Conservation (phyloP, 2,113 vertebrate genomes). For the Oncorhynchus gorbuscha region DNA sequence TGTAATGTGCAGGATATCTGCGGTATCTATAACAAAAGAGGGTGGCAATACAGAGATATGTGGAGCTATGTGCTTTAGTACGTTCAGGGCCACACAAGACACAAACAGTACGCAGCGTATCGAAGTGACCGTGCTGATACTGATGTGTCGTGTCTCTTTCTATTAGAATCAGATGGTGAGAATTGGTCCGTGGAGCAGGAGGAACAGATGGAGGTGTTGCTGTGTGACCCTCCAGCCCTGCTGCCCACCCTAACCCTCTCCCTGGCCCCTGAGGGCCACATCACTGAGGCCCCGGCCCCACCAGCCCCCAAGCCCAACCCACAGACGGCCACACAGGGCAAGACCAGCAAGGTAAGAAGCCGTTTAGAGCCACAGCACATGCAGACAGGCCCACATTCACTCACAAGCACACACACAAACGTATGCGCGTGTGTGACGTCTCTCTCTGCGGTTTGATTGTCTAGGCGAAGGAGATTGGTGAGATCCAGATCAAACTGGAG, state of each 20-base stretch:
- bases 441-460: neutral
- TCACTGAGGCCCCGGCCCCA: slow-evolving; percentile 54
- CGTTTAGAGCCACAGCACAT: no score
- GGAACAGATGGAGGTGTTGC: slow-evolving; percentile 79
- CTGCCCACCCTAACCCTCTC: slow-evolving; percentile 84
- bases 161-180: slow-evolving; percentile 80
- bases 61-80: no score
- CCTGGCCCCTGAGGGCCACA: slow-evolving; percentile 54
- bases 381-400: no score
- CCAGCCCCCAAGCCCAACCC: slow-evolving; percentile 25
- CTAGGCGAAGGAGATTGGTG: slow-evolving; percentile 81
- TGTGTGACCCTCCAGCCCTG: slow-evolving; percentile 79
- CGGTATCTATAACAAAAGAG: no score
- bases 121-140: no score
- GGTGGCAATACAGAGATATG: no score
- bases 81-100: no score
- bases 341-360: slow-evolving; percentile 53
- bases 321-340: slow-evolving; percentile 39
- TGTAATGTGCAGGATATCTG: no score
- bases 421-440: neutral
- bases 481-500: slow-evolving; percentile 92
- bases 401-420: no score
- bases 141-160: slow-evolving; percentile 24
- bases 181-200: slow-evolving; percentile 87
- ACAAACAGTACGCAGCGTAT: no score